These are phyloP conservation scores for Mobula birostris DNA, from an alignment of 2,113 vertebrate genomes.

Conservation along the genomic window DNA sequence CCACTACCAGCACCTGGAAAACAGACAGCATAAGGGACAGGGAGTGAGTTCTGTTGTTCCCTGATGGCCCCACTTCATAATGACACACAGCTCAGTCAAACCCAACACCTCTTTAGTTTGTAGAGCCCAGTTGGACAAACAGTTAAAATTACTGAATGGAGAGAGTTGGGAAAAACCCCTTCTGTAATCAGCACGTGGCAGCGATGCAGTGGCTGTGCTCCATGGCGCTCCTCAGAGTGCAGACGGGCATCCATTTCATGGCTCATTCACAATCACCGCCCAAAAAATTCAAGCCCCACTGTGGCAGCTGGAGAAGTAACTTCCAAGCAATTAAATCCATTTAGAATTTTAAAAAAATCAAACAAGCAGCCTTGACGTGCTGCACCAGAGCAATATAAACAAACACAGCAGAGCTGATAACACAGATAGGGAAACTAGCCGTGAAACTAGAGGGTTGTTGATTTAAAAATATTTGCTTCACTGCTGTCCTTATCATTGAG, in stretches of 20 bases:
- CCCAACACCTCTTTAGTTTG: constrained; percentile 24
- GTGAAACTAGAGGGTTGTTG: too few species aligned
- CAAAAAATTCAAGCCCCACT: too few species aligned
- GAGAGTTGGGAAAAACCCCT: neutral
- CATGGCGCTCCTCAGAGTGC: neutral
- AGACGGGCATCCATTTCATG: neutral
- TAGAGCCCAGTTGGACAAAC: neutral
- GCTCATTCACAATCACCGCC: neutral
- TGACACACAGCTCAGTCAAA: constrained; percentile 40
- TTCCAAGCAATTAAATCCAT: too few species aligned
- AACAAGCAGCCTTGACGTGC: too few species aligned
- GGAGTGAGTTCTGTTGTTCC: neutral
- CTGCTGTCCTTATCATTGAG: too few species aligned
- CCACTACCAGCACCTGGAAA: constrained; percentile 88
- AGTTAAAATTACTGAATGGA: constrained; percentile 26
- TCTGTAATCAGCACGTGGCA: neutral
- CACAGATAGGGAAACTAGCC: too few species aligned
- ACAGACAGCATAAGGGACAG: constrained; percentile 36
- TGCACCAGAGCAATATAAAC: too few species aligned
- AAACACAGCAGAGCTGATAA: too few species aligned
- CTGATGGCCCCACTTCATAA: neutral
- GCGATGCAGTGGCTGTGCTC: neutral
- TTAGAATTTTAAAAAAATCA: too few species aligned
- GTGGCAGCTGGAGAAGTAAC: too few species aligned
- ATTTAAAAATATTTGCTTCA: too few species aligned